These are phyloP conservation scores for Creontiades dilutus DNA, from an alignment of 2,888 invertebrate species.

Conservation along the genomic window DNA sequence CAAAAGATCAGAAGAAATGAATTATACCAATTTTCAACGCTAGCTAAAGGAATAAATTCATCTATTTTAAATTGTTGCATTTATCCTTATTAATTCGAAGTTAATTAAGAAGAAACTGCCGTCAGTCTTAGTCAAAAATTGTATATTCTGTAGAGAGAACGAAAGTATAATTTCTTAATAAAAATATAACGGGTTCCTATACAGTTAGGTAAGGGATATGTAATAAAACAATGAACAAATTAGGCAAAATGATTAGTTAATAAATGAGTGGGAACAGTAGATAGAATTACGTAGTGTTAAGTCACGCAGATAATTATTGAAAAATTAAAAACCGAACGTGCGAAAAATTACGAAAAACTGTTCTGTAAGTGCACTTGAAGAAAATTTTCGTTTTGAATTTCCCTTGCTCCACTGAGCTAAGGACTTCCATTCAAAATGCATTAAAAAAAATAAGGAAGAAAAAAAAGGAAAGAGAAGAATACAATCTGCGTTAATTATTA, in stretches of 20 bases:
- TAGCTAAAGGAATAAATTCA: neutral
- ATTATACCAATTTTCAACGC: neutral
- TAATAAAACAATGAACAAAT: neutral
- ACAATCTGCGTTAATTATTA: neutral
- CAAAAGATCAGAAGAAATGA: neutral
- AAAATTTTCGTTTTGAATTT: slow-evolving; percentile 14
- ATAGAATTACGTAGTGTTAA: neutral
- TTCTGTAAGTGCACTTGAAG: slow-evolving; percentile 45
- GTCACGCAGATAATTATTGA: neutral
- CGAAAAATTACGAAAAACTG: slow-evolving; percentile 9
- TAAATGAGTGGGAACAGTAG: neutral
- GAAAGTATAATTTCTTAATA: neutral
- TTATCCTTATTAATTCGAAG: slow-evolving; percentile 6
- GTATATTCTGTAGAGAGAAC: neutral
- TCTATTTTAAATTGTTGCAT: neutral
- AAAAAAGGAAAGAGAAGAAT: neutral
- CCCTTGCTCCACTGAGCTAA: neutral
- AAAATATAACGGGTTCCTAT: neutral
- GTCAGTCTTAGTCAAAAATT: slow-evolving; percentile 53
- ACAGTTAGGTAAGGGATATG: neutral
- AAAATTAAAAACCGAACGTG: neutral
- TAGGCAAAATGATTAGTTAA: neutral
- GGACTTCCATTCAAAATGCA: neutral
- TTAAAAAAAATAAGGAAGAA: slow-evolving; percentile 33
- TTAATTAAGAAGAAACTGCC: slow-evolving; percentile 62